Evolutionary conservation across 2,888 invertebrate species (phyloP).

Genomic region (Ypsolopha sequella): DNA sequence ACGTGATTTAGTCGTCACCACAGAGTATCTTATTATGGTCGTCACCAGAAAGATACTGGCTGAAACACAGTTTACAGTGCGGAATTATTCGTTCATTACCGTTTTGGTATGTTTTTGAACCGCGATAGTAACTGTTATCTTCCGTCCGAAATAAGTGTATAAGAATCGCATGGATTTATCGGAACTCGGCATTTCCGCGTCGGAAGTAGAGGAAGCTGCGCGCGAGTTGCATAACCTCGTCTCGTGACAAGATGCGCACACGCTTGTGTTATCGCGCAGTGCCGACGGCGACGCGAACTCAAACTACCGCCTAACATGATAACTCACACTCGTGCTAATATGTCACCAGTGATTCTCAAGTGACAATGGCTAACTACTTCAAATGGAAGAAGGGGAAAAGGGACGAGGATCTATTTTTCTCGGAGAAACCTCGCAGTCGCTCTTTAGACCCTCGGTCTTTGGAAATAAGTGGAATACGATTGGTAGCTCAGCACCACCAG

Average conservation of each 20-base stretch:
- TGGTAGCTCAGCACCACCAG: slow-evolving; percentile 64
- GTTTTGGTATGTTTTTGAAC: too few species aligned
- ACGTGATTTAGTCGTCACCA: too few species aligned
- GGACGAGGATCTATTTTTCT: slow-evolving; percentile 67
- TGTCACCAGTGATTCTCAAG: not conserved
- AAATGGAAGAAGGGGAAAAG: slow-evolving; percentile 76
- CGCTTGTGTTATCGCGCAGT: not conserved
- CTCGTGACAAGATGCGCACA: slow-evolving; percentile 56
- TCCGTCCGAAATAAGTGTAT: too few species aligned
- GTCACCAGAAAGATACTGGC: too few species aligned
- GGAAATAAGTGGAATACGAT: slow-evolving; percentile 75
- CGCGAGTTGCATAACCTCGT: slow-evolving; percentile 45
- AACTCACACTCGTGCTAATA: not conserved
- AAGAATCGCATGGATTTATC: too few species aligned
- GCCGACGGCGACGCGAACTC: not conserved
- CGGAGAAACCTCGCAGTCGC: slow-evolving; percentile 77
- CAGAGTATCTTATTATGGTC: too few species aligned
- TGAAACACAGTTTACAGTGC: too few species aligned
- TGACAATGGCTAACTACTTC: slow-evolving; percentile 75
- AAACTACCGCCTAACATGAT: not conserved
- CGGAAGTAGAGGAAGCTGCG: slow-evolving; percentile 15
- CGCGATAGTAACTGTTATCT: too few species aligned
- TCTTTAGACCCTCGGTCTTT: slow-evolving; percentile 80
- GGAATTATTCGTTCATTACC: too few species aligned
- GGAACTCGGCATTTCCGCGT: slow-evolving; percentile 19